Base-by-base conservation (phyloP, 2,888 invertebrate genomes). In the Steinernema hermaphroditum region DNA sequence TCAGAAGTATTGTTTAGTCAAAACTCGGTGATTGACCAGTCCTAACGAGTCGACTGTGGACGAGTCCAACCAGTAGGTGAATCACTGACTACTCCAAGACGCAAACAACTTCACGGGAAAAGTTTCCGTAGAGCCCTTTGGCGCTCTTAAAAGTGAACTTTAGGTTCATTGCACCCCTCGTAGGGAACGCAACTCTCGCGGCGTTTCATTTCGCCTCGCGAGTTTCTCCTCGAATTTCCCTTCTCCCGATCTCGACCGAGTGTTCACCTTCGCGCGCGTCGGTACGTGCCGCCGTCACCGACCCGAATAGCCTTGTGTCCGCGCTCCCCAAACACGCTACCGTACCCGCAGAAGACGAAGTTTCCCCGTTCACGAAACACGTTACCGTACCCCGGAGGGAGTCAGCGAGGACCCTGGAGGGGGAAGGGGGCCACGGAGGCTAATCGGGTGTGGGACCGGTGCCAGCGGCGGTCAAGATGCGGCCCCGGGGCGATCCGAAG, bases 181-280 rank as follows among this genome's bases (percentile, higher is more conserved):
- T n/a, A 32, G 32, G 62, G 24, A 50, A 22, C 50, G 12, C 50
- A 12, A 22, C 24, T 50, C 50, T 22, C 50, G 50, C 50, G 24
- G 24, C 50, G 19, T 34, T 29, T 29, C 62, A 16, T 62, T 34
- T 29, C 62, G 29, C 62, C 27, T 34, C 27, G 27, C 62, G 62
- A 62, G 27, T 62, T 62, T 62, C 62, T 62, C 62, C 62, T 62
- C 62, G 62, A 62, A 62, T 62, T 62, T 62, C 62, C 29, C 62
- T 62, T 24, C 62, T 29, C 62, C 32, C 62, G 62, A 22, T 62
- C 62, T 62, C 62, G 62, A 62, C 12, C 62, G 62, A 62, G 27
- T 62, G 29, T 62, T 62, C 62, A 62, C 62, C 62, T 62, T 62
- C 16, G 12, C 29, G 62, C 62, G 62, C 16, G 62, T 62, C 62